Conservation (phyloP, 2,113 vertebrate species). For the Pelecanoides urinatrix region DNA sequence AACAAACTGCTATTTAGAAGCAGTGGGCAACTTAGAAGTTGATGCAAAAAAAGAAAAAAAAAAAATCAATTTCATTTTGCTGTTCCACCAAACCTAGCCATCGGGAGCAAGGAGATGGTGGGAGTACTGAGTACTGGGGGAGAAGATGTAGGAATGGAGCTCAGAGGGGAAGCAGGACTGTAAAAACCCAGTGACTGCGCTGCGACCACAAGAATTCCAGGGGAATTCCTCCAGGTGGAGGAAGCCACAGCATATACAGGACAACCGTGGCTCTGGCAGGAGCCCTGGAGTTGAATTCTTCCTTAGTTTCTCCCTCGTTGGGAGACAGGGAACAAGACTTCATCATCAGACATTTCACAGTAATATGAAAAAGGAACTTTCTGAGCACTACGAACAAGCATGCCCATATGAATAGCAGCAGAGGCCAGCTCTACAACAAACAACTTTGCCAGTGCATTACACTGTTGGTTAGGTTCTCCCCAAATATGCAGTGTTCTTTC, state of each 20-base stretch:
- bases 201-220: background rate
- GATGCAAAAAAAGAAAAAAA: background rate
- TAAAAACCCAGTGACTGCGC: background rate
- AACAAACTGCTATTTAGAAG: background rate
- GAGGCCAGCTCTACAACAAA: background rate
- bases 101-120: background rate
- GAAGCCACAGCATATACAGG: background rate
- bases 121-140: background rate
- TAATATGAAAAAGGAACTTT: background rate
- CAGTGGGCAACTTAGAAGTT: background rate
- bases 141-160: background rate
- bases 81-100: background rate
- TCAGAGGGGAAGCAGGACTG: rapidly evolving
- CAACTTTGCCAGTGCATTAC: background rate
- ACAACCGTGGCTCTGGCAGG: background rate
- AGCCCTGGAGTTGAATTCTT: background rate
- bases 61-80: background rate
- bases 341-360: background rate
- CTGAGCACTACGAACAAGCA: background rate
- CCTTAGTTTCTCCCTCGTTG: background rate
- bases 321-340: background rate
- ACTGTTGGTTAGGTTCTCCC: background rate
- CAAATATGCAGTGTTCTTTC: background rate
- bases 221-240: background rate
- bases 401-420: background rate